These are phyloP conservation scores for Phthorimaea operculella DNA, from an alignment of 1,140 invertebrate genomes.

Conservation along the genomic window DNA sequence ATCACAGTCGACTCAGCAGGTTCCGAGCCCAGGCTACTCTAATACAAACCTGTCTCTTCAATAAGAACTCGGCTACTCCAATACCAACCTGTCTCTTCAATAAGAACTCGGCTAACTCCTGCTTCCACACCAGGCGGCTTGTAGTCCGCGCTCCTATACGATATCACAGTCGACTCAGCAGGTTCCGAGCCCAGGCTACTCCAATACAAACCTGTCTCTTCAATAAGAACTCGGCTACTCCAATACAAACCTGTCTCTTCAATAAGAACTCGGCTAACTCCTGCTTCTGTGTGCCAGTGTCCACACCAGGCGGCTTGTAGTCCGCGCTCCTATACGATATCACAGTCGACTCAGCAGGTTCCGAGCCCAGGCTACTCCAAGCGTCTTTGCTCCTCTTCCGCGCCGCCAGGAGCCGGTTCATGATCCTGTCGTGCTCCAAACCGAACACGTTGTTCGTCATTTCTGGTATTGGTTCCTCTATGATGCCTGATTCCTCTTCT, in stretches of 20 bases:
- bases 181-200: conserved; percentile 23
- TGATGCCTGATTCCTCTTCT: conserved; percentile 37
- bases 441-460: conserved; percentile 80
- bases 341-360: conserved; percentile 24
- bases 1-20: conserved; percentile 31
- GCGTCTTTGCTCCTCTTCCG: conserved; percentile 66
- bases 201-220: conserved; percentile 32
- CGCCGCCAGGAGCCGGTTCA: conserved; percentile 65
- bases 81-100: conserved; percentile 44
- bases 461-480: conserved; percentile 60
- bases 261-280: conserved; percentile 51
- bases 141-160: conserved; percentile 27
- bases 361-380: conserved; percentile 45
- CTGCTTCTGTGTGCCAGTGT: conserved; percentile 34
- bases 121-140: conserved; percentile 25
- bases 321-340: conserved; percentile 38
- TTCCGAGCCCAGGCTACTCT: conserved; percentile 31
- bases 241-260: conserved; percentile 44
- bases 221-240: conserved; percentile 51
- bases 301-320: conserved; percentile 16
- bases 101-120: conserved; percentile 51
- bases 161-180: conserved; percentile 27
- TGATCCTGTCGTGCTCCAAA: conserved; percentile 73
- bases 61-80: conserved; percentile 51
- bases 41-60: conserved; percentile 44